Evolutionary conservation across 2,113 vertebrate species (phyloP).

Genomic region (Zingel zingel): DNA sequence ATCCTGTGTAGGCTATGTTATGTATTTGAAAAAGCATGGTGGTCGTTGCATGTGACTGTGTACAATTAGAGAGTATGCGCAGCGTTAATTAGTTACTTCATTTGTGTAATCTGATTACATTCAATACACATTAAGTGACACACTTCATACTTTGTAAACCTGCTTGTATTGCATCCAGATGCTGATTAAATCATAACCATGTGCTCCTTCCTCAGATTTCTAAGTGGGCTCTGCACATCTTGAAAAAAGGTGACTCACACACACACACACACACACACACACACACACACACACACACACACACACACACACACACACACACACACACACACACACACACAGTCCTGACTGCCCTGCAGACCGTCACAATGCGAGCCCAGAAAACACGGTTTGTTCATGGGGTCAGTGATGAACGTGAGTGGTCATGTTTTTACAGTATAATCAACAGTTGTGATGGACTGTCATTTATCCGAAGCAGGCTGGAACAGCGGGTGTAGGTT

Average conservation of each 20-base stretch:
- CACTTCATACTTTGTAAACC: conserved; percentile 50
- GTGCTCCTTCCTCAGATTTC: conserved; percentile 75
- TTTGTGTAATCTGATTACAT: conserved; percentile 63
- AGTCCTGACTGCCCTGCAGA: conserved; percentile 28
- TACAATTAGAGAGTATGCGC: conserved; percentile 18
- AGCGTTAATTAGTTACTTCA: conserved; percentile 40
- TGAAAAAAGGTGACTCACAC: conserved; percentile 50
- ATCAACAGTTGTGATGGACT: conserved; percentile 67
- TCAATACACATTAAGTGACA: conserved; percentile 2
- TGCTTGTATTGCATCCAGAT: conserved; percentile 77
- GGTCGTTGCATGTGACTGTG: conserved; percentile 5
- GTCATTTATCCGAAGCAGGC: conserved; percentile 49
- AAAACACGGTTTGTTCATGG: conserved; percentile 39
- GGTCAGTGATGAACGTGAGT: conserved; percentile 74
- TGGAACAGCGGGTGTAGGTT: conserved; percentile 32
- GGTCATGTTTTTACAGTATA: conserved; percentile 79
- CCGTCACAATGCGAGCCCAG: conserved; percentile 49
- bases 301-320: conserved; percentile 35
- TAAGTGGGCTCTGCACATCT: conserved; percentile 49
- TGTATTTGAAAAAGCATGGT: conserved; percentile 17
- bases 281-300: conserved; percentile 31
- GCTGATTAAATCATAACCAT: conserved; percentile 80
- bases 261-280: conserved; percentile 34
- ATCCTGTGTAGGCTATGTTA: conserved; percentile 11
- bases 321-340: conserved; percentile 39